phyloP scores from a whole-genome alignment of 2,888 invertebrate species.

The Leptinotarsa tumamoca region DNA sequence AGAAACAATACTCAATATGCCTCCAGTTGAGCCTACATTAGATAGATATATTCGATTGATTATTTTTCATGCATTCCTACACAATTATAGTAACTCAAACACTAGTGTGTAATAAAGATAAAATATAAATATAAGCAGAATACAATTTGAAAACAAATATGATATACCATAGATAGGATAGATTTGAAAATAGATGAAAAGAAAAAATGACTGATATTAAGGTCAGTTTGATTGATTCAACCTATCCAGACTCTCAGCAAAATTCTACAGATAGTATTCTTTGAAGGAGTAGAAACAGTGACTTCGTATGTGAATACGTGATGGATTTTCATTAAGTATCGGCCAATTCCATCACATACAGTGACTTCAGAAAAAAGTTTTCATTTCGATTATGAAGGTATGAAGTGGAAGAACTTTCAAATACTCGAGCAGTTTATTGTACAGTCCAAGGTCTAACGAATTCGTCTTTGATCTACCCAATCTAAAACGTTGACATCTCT shows the following conservation, averaged over 20 bases:
- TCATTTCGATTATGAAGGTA: not conserved
- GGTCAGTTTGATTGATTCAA: not conserved
- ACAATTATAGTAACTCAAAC: too few relatives aligned
- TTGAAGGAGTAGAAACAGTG: not conserved
- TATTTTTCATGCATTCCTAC: too few relatives aligned
- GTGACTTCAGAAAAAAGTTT: not conserved
- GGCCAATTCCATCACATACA: not conserved
- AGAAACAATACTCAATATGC: too few relatives aligned
- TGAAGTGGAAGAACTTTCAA: not conserved
- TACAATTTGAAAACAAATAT: not conserved
- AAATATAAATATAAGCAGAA: too few relatives aligned
- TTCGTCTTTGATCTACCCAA: not conserved
- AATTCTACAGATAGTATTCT: not conserved
- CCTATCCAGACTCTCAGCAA: not conserved
- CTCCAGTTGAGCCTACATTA: too few relatives aligned
- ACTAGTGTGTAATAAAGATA: too few relatives aligned
- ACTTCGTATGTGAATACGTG: not conserved
- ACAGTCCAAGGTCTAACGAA: not conserved
- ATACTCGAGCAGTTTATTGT: not conserved
- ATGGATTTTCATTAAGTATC: too few relatives aligned
- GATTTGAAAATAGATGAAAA: too few relatives aligned
- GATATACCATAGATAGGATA: not conserved
- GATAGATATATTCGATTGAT: too few relatives aligned
- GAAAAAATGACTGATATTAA: not conserved
- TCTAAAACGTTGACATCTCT: not conserved